A percentile compares a stretch with the other conserved stretches of the same genome.
Evolutionary conservation across 2,888 invertebrate genomes (phyloP).

Genomic region (Glyphotaelius pellucidus): DNA sequence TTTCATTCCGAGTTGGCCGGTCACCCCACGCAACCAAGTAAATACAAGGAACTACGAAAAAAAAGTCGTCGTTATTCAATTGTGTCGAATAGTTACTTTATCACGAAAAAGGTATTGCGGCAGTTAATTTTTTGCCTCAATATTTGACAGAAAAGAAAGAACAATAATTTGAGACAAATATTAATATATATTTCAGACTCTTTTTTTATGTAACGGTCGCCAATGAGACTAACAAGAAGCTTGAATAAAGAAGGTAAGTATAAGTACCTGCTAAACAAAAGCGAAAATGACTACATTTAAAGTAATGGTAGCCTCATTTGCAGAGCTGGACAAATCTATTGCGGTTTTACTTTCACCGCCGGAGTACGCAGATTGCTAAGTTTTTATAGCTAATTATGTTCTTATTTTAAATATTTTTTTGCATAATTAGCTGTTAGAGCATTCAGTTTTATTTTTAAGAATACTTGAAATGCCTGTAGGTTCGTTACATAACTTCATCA

Average conservation of each 20-base stretch:
- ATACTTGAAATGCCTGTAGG: no score
- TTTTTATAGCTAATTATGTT: conserved; percentile 13
- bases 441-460: no score
- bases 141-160: neutral
- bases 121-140: neutral
- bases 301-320: conserved; percentile 34
- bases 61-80: neutral
- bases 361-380: conserved; percentile 17
- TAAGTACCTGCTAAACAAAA: neutral
- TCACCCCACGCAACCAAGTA: no score
- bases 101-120: neutral
- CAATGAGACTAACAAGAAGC: neutral
- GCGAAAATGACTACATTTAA: neutral
- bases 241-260: neutral
- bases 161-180: neutral
- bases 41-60: neutral
- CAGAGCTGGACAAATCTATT: conserved; percentile 7
- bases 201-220: neutral
- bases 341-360: conserved; percentile 32
- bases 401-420: neutral
- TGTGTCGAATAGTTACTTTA: neutral
- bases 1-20: no score
- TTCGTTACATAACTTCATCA: no score
- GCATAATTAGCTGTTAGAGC: neutral
- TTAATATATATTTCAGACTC: neutral